Evolutionary conservation across 2,888 invertebrate genomes (phyloP).

Genomic region (Cremastinae sp.): DNA sequence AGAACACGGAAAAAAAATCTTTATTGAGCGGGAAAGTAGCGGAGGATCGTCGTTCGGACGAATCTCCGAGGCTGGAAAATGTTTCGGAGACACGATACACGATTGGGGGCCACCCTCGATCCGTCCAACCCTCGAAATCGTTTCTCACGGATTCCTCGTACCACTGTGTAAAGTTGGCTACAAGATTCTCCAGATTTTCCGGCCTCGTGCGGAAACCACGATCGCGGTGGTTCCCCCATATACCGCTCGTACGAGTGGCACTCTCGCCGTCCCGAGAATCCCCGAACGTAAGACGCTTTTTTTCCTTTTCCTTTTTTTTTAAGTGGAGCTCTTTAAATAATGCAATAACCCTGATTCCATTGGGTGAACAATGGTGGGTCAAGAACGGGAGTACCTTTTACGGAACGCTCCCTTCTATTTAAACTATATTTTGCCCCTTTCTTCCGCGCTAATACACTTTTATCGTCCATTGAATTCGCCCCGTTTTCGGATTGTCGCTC

Average conservation of each 20-base stretch:
- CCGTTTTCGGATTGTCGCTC: neutral
- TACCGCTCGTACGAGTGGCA: conserved; percentile 63
- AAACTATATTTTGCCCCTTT: conserved; percentile 24
- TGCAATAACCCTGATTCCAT: conserved; percentile 79
- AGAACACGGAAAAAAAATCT: too few species aligned
- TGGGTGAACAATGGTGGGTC: conserved; percentile 75
- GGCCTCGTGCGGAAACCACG: conserved; percentile 62
- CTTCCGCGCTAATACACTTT: conserved; percentile 22
- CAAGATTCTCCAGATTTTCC: conserved; percentile 65
- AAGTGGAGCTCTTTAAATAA: conserved; percentile 79
- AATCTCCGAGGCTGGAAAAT: conserved; percentile 24
- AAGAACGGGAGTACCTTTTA: conserved; percentile 60
- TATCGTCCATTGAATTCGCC: conserved; percentile 9
- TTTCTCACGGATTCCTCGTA: conserved; percentile 56
- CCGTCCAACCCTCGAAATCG: conserved; percentile 63
- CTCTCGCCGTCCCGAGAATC: conserved; percentile 53
- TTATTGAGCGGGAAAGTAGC: too few species aligned
- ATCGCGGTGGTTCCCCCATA: too few species aligned
- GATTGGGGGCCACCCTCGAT: conserved; percentile 42
- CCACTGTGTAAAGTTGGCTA: conserved; percentile 50
- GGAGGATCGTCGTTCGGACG: too few species aligned
- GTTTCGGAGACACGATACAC: conserved; percentile 36
- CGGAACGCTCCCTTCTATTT: conserved; percentile 55
- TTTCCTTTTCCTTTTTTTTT: too few species aligned
- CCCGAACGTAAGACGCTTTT: conserved; percentile 65